A percentile compares a stretch with the other conserved stretches of the same genome.
Conservation (phyloP, 2,888 invertebrate genomes). For the Drosophila siamana region DNA sequence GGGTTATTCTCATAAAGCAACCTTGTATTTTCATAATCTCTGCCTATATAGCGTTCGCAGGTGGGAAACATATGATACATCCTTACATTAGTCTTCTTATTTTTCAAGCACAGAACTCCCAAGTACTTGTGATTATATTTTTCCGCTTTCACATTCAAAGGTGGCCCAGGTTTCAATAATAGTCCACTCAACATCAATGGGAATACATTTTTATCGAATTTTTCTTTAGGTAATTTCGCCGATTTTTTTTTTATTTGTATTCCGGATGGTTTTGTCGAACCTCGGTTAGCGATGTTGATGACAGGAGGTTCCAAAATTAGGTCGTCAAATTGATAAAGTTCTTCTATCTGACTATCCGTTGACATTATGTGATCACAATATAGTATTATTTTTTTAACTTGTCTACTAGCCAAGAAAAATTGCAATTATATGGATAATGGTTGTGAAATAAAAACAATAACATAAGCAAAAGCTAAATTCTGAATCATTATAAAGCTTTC, state of each 20-base stretch:
- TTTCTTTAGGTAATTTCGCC: neutral
- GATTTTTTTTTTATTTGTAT: neutral
- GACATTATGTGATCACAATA: neutral
- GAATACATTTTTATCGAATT: neutral
- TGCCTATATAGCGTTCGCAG: neutral
- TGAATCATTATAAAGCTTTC: neutral
- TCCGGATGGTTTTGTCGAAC: neutral
- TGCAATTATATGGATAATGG: neutral
- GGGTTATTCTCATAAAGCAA: slow-evolving; percentile 23
- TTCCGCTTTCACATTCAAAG: neutral
- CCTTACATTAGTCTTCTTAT: slow-evolving; percentile 1
- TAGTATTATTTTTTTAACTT: neutral
- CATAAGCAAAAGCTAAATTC: neutral
- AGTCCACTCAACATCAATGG: slow-evolving; percentile 9
- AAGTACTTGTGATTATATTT: slow-evolving; percentile 5
- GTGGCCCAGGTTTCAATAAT: slow-evolving; percentile 10
- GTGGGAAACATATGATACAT: slow-evolving; percentile 40
- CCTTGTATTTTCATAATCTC: neutral
- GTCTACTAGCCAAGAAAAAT: neutral
- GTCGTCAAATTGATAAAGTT: neutral
- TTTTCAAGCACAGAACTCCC: slow-evolving; percentile 21
- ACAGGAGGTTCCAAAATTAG: neutral
- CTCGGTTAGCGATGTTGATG: slow-evolving; percentile 22
- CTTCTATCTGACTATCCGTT: neutral
- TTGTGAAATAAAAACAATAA: slow-evolving; percentile 20